phyloP scores from a whole-genome alignment of 2,888 invertebrate species.

The Lepidocyrtinus sp. region DNA sequence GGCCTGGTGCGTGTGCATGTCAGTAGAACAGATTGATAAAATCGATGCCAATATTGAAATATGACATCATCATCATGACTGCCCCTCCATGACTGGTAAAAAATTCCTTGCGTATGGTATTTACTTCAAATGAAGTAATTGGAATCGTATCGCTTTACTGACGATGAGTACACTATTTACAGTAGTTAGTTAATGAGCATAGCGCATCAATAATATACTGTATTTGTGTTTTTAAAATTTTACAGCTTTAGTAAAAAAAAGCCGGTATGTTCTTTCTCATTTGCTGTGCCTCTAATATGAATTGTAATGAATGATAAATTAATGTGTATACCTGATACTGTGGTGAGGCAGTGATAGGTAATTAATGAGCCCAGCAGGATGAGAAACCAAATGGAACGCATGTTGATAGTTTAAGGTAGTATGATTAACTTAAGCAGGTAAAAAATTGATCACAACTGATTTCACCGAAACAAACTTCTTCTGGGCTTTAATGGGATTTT shows the following conservation, averaged over 20 bases:
- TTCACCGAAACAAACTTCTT: constrained; percentile 27
- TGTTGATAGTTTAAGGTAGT: constrained; percentile 26
- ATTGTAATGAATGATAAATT: not conserved
- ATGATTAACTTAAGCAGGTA: constrained; percentile 7
- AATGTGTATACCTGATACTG: constrained; percentile 61
- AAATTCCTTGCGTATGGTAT: no score
- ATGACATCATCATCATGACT: constrained; percentile 22
- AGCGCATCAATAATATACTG: no score
- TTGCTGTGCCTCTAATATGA: no score
- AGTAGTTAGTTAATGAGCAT: no score
- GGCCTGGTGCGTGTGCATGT: constrained; percentile 4
- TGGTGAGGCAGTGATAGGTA: constrained; percentile 69
- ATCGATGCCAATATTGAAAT: constrained; percentile 19
- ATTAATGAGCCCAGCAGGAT: constrained; percentile 68
- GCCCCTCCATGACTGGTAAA: no score
- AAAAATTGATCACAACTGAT: constrained; percentile 39
- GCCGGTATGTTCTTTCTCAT: no score
- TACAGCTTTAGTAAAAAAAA: no score
- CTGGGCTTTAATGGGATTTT: constrained; percentile 54
- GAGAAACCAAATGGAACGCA: constrained; percentile 69
- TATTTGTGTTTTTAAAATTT: no score
- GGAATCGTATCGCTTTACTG: no score
- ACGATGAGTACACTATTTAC: no score
- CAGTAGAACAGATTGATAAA: constrained; percentile 23
- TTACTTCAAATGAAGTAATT: no score